These are phyloP conservation scores for Sylvia borin DNA, from an alignment of 2,797 vertebrate species.

Conservation along the genomic window DNA sequence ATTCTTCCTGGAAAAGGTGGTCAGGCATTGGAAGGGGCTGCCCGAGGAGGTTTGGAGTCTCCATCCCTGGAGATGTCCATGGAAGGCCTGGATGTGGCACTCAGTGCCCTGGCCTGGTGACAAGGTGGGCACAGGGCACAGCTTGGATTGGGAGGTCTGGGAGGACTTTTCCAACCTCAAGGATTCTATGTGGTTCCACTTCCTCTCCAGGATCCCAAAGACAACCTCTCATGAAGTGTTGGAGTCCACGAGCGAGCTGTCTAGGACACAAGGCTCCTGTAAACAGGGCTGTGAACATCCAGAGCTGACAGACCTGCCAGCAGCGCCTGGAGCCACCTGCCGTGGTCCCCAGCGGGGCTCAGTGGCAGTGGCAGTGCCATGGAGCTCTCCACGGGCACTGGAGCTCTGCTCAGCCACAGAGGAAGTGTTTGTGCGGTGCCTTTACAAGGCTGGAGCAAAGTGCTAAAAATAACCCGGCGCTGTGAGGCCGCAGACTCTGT, in stretches of 20 bases:
- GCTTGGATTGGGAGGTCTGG: background rate
- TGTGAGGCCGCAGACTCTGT: background rate
- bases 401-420: background rate
- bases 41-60: background rate
- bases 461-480: background rate
- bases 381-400: accelerated
- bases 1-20: background rate
- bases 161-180: background rate
- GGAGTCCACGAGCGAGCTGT: background rate
- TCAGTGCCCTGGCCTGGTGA: background rate
- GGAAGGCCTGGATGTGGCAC: accelerated
- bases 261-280: background rate
- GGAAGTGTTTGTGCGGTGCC: background rate
- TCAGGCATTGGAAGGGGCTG: background rate
- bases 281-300: accelerated
- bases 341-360: accelerated
- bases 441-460: background rate
- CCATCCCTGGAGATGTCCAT: background rate
- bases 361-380: accelerated
- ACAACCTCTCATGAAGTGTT: background rate
- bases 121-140: accelerated
- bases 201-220: background rate
- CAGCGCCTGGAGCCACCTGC: accelerated
- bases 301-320: background rate
- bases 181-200: background rate